Base-by-base conservation (phyloP, 2,797 vertebrate species). In the Poeciliopsis presidionis region DNA sequence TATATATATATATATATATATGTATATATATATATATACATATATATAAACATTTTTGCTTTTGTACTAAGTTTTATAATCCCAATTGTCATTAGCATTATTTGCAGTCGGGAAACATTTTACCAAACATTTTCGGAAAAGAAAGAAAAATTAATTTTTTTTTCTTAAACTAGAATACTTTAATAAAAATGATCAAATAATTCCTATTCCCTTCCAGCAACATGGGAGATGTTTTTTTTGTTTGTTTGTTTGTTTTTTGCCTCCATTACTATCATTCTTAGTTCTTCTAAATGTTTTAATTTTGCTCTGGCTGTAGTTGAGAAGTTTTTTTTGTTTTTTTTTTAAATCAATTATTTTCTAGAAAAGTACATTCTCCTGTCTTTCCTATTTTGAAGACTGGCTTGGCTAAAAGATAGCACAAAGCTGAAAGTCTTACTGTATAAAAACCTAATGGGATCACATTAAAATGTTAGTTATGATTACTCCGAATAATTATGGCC, bases 101-200 rank as follows among this genome's bases (percentile, higher is more conserved):
- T 22, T 61, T 39, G 1, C 36, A 25, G 12, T 22, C 4, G 12
- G 9, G 16, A 65, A 22, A 41, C 63, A 41, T 41, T 63, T 63
- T 36, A 36, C 59, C 0, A 7, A 63, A 61, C 14, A 7, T 61
- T 16, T 16, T 16, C 2, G 4, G 33, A 33, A 61, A 61, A 18
- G 7, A 7, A 7, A 46, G 0, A 5, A 1, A 14, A 4, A 46
- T 33, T 33, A 0, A 11, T 2, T 11, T 0, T 22, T 8, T n/a
- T n/a, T 55, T 55, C 1, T n/a, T 4, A 5, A 39, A 41, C 12
- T 22, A 41, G 36, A 39, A 25, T 12, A 41, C 39, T 41, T 41
- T 41, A 41, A 41, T 2, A 3, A 12, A 25, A 67, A 67, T 43
- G 1, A 43, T 9, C 4, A 41, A 61, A 33, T 16, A 61, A 61